Conservation (phyloP, 2,888 invertebrate genomes). For the Rotaria magnacalcarata region DNA sequence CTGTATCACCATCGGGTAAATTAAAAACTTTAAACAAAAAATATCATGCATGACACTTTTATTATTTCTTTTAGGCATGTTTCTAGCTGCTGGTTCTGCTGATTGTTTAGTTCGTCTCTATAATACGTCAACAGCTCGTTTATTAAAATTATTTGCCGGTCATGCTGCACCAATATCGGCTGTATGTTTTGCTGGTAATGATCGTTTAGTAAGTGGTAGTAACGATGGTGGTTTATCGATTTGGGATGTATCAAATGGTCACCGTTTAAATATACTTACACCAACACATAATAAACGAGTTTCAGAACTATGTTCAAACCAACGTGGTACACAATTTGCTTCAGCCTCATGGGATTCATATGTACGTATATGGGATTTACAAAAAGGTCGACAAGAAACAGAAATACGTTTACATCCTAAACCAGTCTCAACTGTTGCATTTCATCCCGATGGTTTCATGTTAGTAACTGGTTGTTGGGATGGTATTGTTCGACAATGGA, state of each 20-base stretch:
- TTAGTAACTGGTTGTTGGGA: constrained; percentile 59
- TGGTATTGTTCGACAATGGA: constrained; percentile 54
- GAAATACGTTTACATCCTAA: constrained; percentile 48
- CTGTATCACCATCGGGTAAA: constrained; percentile 51
- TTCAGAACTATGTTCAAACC: constrained; percentile 52
- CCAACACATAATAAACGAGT: constrained; percentile 55
- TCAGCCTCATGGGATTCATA: constrained; percentile 57
- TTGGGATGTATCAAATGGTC: constrained; percentile 55
- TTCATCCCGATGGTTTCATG: constrained; percentile 56
- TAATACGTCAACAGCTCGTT: constrained; percentile 53
- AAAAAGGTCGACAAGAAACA: constrained; percentile 49
- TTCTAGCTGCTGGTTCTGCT: constrained; percentile 53
- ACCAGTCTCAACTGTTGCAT: constrained; percentile 58
- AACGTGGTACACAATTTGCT: constrained; percentile 52
- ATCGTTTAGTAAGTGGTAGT: constrained; percentile 54
- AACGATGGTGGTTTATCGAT: constrained; percentile 54
- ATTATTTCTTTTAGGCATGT: not conserved
- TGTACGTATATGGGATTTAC: constrained; percentile 54
- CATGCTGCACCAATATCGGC: constrained; percentile 52
- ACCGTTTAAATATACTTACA: constrained; percentile 54
- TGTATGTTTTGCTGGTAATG: constrained; percentile 55
- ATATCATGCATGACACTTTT: not conserved
- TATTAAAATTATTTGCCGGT: constrained; percentile 47
- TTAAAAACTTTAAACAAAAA: too few species aligned
- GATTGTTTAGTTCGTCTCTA: constrained; percentile 54